Conservation (phyloP, 2,113 vertebrate genomes). For the Brevimyrus niger region DNA sequence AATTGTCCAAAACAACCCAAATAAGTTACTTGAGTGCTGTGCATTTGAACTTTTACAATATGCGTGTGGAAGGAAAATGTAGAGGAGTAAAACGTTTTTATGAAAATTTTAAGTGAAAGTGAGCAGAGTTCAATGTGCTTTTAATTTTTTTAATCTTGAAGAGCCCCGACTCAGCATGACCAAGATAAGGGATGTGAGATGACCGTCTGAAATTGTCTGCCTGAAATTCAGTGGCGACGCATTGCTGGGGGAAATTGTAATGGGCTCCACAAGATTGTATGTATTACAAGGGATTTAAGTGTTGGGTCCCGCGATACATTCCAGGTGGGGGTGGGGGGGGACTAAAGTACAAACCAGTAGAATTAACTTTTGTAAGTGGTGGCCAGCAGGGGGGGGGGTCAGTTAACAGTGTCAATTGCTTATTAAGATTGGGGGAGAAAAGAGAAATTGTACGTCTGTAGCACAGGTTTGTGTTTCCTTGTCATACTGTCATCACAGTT, state of each 20-base stretch:
- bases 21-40: background rate
- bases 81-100: background rate
- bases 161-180: background rate
- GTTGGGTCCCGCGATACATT: background rate
- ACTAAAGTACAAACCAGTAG: background rate
- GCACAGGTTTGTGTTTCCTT: background rate
- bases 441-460: background rate
- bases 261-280: background rate
- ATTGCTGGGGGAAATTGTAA: background rate
- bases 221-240: background rate
- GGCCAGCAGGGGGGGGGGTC: too few relatives aligned
- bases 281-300: background rate
- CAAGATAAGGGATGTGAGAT: background rate
- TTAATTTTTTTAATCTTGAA: background rate
- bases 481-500: background rate
- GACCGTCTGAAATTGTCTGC: background rate
- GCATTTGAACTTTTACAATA: background rate
- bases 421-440: background rate
- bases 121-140: background rate
- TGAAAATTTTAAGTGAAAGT: background rate
- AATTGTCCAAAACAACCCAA: background rate
- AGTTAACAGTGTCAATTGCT: background rate
- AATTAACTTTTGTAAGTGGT: background rate
- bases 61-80: background rate
- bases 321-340: background rate